phyloP scores from a whole-genome alignment of 2,113 vertebrate genomes.

The Megaceryle torquata region DNA sequence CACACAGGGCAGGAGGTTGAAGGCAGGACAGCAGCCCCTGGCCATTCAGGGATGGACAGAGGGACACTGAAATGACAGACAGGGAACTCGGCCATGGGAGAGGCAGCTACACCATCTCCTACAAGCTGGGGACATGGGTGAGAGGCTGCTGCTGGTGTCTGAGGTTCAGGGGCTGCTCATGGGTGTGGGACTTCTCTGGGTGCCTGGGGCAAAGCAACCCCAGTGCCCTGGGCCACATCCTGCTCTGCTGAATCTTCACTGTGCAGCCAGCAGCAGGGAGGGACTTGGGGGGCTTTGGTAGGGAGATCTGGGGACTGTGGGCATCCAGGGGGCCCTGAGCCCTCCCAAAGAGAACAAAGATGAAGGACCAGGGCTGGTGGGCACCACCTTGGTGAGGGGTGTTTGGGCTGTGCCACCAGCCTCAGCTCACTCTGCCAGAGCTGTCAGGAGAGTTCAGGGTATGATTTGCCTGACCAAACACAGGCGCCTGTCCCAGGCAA shows the following conservation, averaged over 20 bases:
- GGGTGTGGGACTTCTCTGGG: not conserved
- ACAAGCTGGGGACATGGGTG: not conserved
- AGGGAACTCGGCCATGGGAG: fast-evolving
- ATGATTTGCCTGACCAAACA: not conserved
- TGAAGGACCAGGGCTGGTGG: not conserved
- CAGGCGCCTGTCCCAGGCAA: not conserved
- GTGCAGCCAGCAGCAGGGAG: not conserved
- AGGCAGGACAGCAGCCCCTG: not conserved
- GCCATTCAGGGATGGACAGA: not conserved
- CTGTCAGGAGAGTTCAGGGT: constrained; percentile 18
- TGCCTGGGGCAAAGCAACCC: not conserved
- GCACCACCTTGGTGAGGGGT: fast-evolving
- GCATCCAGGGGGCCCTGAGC: not conserved
- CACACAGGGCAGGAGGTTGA: fast-evolving
- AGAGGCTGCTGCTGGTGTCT: not conserved
- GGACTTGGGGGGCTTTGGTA: not conserved
- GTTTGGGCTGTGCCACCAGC: fast-evolving
- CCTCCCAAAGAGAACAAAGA: not conserved
- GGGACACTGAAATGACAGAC: not conserved
- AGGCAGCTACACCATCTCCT: not conserved
- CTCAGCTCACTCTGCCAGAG: not conserved
- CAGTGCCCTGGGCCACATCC: not conserved
- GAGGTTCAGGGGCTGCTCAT: not conserved
- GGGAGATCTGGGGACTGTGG: not conserved
- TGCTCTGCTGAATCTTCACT: not conserved